Percentiles rank a stretch among this genome's conserved stretches.
phyloP scores from a whole-genome alignment of 2,797 vertebrate species.

The Syndactyla subalaris region DNA sequence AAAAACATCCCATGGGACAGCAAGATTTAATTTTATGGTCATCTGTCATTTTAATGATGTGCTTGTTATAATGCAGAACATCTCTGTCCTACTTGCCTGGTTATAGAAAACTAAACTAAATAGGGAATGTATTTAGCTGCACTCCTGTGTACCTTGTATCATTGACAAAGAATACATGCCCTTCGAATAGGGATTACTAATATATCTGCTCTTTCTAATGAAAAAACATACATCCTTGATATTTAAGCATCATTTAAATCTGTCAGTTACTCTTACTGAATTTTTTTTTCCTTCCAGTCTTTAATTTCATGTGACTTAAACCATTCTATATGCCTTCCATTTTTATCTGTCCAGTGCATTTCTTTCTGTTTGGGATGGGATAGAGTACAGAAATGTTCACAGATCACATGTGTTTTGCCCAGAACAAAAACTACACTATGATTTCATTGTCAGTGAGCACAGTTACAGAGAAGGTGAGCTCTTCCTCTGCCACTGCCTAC shows the following conservation, averaged over 20 bases:
- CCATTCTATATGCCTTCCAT: neutral
- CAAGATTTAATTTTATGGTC: constrained; percentile 59
- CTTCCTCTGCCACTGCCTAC: neutral
- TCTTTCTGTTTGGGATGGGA: neutral
- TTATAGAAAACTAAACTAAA: constrained; percentile 36
- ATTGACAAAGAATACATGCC: neutral
- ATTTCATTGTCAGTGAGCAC: neutral
- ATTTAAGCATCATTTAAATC: neutral
- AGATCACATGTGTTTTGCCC: neutral
- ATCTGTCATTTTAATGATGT: constrained; percentile 63
- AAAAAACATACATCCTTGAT: neutral
- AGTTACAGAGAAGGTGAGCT: neutral
- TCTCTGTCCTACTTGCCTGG: constrained; percentile 26
- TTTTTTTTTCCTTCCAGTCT: neutral
- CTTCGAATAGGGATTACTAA: neutral
- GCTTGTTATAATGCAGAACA: constrained; percentile 55
- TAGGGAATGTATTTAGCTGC: neutral
- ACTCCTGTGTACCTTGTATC: neutral
- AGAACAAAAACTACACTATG: neutral
- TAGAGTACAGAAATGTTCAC: neutral
- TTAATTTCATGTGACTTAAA: neutral
- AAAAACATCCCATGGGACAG: constrained; percentile 27
- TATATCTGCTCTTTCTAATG: neutral
- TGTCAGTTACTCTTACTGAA: neutral
- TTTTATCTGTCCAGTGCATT: neutral